Base-by-base conservation (phyloP, 1,140 invertebrate species). In the Drosophila watanabei region DNA sequence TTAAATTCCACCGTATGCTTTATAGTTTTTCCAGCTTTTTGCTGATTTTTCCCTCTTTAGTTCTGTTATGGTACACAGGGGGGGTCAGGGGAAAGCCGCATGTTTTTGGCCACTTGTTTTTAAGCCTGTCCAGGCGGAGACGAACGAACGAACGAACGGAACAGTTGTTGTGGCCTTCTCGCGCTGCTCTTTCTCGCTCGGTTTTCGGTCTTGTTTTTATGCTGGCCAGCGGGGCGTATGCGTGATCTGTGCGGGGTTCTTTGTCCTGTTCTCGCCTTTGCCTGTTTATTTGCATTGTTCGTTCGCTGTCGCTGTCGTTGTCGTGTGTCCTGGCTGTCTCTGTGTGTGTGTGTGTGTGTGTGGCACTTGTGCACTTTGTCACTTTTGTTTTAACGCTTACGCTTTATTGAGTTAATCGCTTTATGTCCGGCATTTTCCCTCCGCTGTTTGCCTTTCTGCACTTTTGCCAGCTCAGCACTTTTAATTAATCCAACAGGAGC, bases 361-460 rank as follows among this genome's bases (percentile, higher is more conserved):
- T 69, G 63, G 63, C 63, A 78, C 64, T 57, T 66, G 41, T 68
- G 60, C 80, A 83, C 80, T 83, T 83, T 83, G 81, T 83, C 81
- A 80, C 81, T 83, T 84, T 83, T 83, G 80, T 83, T 83, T 83
- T 83, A 84, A 83, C 81, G 81, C 76, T 83, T 71, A 66, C 81
- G 81, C 81, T 84, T 84, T 84, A 84, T 84, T 84, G 81, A 84
- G 81, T 84, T 84, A 84, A 84, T 83, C 81, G 81, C 81, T 83
- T 83, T 83, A 83, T 83, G 80, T 78, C 65, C 76, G 45, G 76
- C 66, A 62, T 69, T 63, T 58, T 30, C 51, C 41, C 60, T 43
- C 56, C 60, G 49, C 49, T 83, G 64, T 83, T 83, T 83, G 80
- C 76, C 81, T 83, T 83, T 79, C 76, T 83, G 75, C 81, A 84